phyloP scores from a whole-genome alignment of 2,888 invertebrate genomes.

The Chloroclystis v-ata region DNA sequence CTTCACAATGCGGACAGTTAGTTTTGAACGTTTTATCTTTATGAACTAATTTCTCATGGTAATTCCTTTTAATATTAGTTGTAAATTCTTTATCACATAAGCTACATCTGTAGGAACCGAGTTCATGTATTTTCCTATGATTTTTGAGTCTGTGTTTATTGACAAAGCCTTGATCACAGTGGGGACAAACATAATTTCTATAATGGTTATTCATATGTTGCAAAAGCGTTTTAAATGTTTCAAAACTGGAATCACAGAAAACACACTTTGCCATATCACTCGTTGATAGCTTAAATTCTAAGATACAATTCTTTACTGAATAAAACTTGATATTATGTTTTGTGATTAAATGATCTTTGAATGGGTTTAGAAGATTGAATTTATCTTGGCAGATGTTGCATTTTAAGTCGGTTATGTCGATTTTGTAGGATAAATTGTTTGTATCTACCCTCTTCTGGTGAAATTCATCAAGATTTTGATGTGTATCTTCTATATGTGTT shows the following conservation, averaged over 20 bases:
- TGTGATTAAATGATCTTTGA: slow-evolving; percentile 52
- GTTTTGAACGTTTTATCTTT: slow-evolving; percentile 57
- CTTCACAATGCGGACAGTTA: slow-evolving; percentile 58
- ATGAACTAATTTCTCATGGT: slow-evolving; percentile 66
- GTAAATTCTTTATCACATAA: slow-evolving; percentile 62
- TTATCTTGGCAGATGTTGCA: slow-evolving; percentile 49
- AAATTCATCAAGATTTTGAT: slow-evolving; percentile 40
- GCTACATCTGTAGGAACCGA: slow-evolving; percentile 54
- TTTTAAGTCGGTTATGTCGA: slow-evolving; percentile 58
- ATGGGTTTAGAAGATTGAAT: slow-evolving; percentile 37
- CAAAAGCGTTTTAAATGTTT: slow-evolving; percentile 62
- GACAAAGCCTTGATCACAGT: slow-evolving; percentile 62
- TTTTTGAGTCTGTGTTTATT: slow-evolving; percentile 58
- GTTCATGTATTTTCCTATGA: slow-evolving; percentile 58
- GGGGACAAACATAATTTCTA: slow-evolving; percentile 61
- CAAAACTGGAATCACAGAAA: slow-evolving; percentile 54
- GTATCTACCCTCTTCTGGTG: slow-evolving; percentile 51
- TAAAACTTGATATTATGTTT: slow-evolving; percentile 58
- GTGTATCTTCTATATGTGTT: slow-evolving; percentile 40
- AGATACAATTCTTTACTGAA: slow-evolving; percentile 53
- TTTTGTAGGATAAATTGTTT: slow-evolving; percentile 59
- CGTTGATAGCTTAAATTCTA: slow-evolving; percentile 58
- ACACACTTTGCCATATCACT: slow-evolving; percentile 55
- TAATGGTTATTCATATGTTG: slow-evolving; percentile 71
- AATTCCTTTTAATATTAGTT: slow-evolving; percentile 51